phyloP scores from a whole-genome alignment of 2,797 vertebrate genomes.

The Bovichtus variegatus region DNA sequence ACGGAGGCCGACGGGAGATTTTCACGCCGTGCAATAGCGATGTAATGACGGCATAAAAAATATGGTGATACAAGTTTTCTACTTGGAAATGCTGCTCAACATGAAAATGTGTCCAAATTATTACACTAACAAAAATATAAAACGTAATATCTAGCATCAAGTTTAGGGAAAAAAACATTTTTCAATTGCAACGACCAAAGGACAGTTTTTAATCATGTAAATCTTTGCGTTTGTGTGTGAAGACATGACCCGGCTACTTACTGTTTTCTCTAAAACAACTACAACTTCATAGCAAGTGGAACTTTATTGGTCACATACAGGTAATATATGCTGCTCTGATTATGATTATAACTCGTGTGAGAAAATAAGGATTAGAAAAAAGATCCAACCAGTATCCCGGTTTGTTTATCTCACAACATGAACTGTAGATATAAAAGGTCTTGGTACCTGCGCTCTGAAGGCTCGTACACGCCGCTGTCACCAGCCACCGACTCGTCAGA shows the following conservation, averaged over 20 bases:
- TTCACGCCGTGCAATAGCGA: background rate
- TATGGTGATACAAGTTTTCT: background rate
- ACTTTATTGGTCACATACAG: no score
- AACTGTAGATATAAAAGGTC: background rate
- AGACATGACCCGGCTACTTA: no score
- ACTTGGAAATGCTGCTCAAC: background rate
- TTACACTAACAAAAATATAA: background rate
- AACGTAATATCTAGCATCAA: background rate
- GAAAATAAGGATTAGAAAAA: background rate
- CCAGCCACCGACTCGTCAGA: constrained; percentile 97
- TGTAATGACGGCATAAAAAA: background rate
- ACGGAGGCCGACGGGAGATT: background rate
- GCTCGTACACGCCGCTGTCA: constrained; percentile 96
- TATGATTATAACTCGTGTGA: background rate
- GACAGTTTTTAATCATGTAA: background rate
- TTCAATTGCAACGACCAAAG: background rate
- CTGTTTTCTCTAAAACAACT: no score
- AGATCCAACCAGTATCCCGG: background rate
- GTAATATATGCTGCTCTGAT: no score
- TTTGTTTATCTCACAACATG: background rate
- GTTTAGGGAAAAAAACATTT: background rate
- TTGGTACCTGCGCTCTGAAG: constrained; percentile 89
- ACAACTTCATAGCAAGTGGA: no score
- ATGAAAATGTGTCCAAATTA: background rate
- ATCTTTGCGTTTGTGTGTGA: no score